phyloP scores from a whole-genome alignment of 2,888 invertebrate species.

The Abscondita cerata region DNA sequence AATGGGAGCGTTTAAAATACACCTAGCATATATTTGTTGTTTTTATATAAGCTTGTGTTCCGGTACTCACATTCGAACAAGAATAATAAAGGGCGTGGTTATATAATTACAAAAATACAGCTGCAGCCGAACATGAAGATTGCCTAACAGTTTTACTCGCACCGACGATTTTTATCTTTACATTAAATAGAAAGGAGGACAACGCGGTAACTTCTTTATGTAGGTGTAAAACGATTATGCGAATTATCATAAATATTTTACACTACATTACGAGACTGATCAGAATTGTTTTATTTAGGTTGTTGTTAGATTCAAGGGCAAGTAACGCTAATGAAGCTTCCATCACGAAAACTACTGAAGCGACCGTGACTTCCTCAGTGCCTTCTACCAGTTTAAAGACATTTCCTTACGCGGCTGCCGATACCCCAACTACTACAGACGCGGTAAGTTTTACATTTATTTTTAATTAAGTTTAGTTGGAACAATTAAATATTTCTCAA shows the following conservation, averaged over 20 bases:
- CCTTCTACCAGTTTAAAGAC: constrained; percentile 36
- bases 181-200: constrained; percentile 8
- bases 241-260: no score
- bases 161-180: not conserved
- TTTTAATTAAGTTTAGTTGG: no score
- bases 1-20: not conserved
- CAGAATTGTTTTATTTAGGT: constrained; percentile 14
- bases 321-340: constrained; percentile 36
- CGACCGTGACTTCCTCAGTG: constrained; percentile 44
- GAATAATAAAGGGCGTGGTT: no score
- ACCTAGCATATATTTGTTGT: no score
- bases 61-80: no score
- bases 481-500: no score
- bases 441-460: constrained; percentile 9
- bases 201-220: not conserved
- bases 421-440: not conserved
- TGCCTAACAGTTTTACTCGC: not conserved
- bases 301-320: constrained; percentile 48
- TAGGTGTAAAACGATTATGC: no score
- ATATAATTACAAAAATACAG: no score
- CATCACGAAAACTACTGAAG: constrained; percentile 44
- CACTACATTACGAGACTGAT: not conserved
- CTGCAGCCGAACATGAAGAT: no score
- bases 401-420: constrained; percentile 9
- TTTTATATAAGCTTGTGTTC: no score